phyloP scores from a whole-genome alignment of 2,113 vertebrate genomes.

The Caranx ignobilis region DNA sequence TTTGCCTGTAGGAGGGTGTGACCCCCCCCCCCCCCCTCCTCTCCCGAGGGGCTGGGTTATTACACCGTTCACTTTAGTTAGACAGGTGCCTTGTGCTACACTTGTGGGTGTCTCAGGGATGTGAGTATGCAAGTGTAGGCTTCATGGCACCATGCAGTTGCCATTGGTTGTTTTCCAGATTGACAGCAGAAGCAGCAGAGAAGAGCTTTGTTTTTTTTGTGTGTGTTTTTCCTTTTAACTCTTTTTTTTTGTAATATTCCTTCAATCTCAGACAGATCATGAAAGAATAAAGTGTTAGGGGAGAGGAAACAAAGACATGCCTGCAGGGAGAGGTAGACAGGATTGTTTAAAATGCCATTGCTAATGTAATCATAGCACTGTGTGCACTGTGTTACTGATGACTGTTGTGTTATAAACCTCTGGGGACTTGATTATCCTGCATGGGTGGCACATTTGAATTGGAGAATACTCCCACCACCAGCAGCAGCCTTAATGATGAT shows the following conservation, averaged over 20 bases:
- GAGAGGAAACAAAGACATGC: not conserved
- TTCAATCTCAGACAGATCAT: constrained; percentile 3
- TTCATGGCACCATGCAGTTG: not conserved
- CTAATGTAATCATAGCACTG: constrained; percentile 60
- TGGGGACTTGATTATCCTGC: constrained; percentile 59
- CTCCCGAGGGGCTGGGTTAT: constrained; percentile 49
- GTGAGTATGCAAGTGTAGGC: constrained; percentile 2
- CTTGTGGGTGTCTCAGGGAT: constrained; percentile 6
- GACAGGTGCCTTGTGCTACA: constrained; percentile 81
- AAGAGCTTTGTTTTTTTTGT: too few relatives aligned
- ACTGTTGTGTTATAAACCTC: constrained; percentile 55
- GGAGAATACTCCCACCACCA: constrained; percentile 27
- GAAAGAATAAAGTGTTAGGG: not conserved
- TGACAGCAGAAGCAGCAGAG: not conserved
- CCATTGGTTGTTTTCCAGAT: not conserved
- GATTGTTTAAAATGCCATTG: constrained; percentile 50
- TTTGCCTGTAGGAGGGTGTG: constrained; percentile 39
- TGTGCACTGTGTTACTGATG: constrained; percentile 44
- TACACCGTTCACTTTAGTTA: constrained; percentile 29
- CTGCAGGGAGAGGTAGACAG: constrained; percentile 5
- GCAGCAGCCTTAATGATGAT: constrained; percentile 34
- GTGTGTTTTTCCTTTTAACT: too few relatives aligned
- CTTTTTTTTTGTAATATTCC: not conserved
- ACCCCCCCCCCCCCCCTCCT: not conserved
- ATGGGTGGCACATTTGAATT: constrained; percentile 46